A percentile compares a stretch with the other conserved stretches of the same genome.
Evolutionary conservation across 2,113 vertebrate species (phyloP).

Genomic region (Stegastes partitus): DNA sequence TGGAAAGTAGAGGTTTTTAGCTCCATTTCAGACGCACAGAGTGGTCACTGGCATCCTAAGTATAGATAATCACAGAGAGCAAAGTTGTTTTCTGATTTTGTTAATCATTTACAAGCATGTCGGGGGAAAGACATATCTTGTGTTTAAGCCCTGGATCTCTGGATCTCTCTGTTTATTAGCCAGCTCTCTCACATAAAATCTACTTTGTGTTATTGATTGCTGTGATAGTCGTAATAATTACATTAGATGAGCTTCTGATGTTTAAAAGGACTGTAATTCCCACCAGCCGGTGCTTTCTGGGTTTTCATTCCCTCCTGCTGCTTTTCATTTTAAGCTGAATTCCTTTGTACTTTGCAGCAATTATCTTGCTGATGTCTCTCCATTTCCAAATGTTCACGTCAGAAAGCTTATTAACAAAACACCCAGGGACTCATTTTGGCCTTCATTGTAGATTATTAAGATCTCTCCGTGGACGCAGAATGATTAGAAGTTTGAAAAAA

Average conservation of each 20-base stretch:
- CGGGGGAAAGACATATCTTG: not conserved
- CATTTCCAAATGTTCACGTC: constrained; percentile 18
- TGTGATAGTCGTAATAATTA: constrained; percentile 46
- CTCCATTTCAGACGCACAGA: constrained; percentile 37
- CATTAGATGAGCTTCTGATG: constrained; percentile 33
- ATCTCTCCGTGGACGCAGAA: not conserved
- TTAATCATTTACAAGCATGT: constrained; percentile 62
- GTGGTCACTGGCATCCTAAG: constrained; percentile 21
- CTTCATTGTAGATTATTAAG: constrained; percentile 18
- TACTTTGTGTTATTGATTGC: constrained; percentile 28
- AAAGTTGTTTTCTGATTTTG: constrained; percentile 3
- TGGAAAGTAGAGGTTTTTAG: constrained; percentile 42
- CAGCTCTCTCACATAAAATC: constrained; percentile 7
- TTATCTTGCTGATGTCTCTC: constrained; percentile 37
- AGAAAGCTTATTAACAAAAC: constrained; percentile 33
- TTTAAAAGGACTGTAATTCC: constrained; percentile 16
- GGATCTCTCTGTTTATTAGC: not conserved
- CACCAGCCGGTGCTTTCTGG: constrained; percentile 6
- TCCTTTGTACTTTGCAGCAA: constrained; percentile 44
- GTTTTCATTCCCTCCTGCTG: constrained; percentile 44
- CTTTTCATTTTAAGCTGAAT: constrained; percentile 48
- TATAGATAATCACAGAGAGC: constrained; percentile 33
- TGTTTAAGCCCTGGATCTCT: constrained; percentile 9
- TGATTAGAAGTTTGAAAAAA: no score
- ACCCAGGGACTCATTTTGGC: not conserved